Evolutionary conservation across 1,140 invertebrate species (phyloP).

Genomic region (Meloidogyne hapla): DNA sequence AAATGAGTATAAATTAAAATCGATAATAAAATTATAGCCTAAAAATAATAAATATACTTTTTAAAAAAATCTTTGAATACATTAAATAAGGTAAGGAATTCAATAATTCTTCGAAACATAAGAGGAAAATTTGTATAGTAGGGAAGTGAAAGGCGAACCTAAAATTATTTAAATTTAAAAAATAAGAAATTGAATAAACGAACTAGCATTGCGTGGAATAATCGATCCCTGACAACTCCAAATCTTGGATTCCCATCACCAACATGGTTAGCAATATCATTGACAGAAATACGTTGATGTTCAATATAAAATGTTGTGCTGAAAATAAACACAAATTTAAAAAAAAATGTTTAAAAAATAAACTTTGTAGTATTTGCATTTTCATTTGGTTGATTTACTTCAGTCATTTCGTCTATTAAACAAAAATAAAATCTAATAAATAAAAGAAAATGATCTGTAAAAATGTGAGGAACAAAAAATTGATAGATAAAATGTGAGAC

Average conservation of each 20-base stretch:
- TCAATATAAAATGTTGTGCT: background rate
- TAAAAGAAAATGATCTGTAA: background rate
- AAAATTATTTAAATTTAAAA: background rate
- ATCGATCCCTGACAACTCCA: slow-evolving; percentile 75
- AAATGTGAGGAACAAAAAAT: background rate
- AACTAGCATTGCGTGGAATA: slow-evolving; percentile 93
- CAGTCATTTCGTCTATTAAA: slow-evolving; percentile 7
- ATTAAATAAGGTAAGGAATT: slow-evolving; percentile 77
- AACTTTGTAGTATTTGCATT: slow-evolving; percentile 1
- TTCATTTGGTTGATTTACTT: background rate
- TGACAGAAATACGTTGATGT: slow-evolving; percentile 19
- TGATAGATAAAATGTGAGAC: background rate
- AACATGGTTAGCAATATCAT: slow-evolving; percentile 20
- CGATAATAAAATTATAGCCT: slow-evolving; percentile 83
- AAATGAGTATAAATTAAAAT: slow-evolving; percentile 91
- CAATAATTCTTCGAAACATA: slow-evolving; percentile 80
- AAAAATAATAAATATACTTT: slow-evolving; percentile 37
- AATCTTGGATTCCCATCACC: slow-evolving; percentile 31
- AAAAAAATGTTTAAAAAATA: background rate
- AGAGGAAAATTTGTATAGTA: slow-evolving; percentile 86
- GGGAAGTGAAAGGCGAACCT: slow-evolving; percentile 75
- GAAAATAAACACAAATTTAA: slow-evolving; percentile 1
- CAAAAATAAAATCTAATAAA: too few relatives aligned
- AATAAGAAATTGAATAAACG: background rate
- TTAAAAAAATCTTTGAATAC: slow-evolving; percentile 29